Evolutionary conservation across 37 sponge, comb jelly and placozoan species (phyloP).

Genomic region (Aplysina aerophoba): DNA sequence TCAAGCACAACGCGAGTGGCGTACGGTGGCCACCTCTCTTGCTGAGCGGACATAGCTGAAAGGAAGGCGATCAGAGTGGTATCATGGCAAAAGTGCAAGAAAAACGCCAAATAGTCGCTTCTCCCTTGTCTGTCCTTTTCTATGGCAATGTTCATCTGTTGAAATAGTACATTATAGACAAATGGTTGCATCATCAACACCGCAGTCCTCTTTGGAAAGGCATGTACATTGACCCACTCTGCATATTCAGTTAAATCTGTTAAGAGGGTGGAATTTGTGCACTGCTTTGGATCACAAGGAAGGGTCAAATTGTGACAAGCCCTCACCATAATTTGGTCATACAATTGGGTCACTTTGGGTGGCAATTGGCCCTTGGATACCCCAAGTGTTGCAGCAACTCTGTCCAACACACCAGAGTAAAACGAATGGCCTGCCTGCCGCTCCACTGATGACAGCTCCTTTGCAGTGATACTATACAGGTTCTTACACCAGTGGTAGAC

Average conservation of each 20-base stretch:
- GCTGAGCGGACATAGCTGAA: constrained; percentile 19
- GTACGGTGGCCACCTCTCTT: constrained; percentile 53
- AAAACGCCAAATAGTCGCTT: constrained; percentile 1
- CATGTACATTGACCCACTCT: constrained; percentile 23
- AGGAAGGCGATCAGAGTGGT: constrained; percentile 39
- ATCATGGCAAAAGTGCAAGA: constrained; percentile 59
- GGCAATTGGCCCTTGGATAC: constrained; percentile 4
- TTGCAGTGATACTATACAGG: not conserved
- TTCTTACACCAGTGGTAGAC: constrained; percentile 34
- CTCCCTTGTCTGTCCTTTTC: not conserved
- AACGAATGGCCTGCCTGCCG: not conserved
- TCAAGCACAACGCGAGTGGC: constrained; percentile 68
- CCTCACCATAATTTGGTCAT: constrained; percentile 30
- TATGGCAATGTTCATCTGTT: constrained; percentile 29
- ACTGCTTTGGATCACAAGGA: constrained; percentile 31
- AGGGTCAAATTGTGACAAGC: constrained; percentile 17
- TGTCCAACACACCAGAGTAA: constrained; percentile 9
- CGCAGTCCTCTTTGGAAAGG: constrained; percentile 27
- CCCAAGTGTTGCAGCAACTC: not conserved
- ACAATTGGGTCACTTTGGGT: not conserved
- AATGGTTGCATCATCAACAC: constrained; percentile 42
- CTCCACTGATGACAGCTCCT: constrained; percentile 21
- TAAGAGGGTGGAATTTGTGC: constrained; percentile 7
- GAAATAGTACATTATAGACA: constrained; percentile 49
- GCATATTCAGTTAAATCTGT: constrained; percentile 15